phyloP scores from a whole-genome alignment of 2,113 vertebrate species.

The Leptosomus discolor region DNA sequence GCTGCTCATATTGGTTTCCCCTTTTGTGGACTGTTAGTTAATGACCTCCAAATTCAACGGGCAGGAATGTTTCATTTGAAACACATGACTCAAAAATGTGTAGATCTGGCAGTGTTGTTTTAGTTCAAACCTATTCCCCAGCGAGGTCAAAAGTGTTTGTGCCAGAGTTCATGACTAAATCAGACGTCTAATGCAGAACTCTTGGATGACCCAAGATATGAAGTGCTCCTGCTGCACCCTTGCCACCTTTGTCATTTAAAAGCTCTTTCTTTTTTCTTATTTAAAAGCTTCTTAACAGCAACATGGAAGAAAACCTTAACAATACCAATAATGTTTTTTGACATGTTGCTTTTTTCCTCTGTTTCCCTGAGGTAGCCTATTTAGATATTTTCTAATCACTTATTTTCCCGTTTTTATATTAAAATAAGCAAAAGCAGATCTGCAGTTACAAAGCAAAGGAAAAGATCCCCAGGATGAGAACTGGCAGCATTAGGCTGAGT shows the following conservation, averaged over 20 bases:
- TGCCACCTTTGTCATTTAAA: neutral
- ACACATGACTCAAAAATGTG: conserved; percentile 31
- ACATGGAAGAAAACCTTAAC: neutral
- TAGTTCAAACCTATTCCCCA: conserved; percentile 5
- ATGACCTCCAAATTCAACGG: neutral
- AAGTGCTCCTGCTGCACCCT: neutral
- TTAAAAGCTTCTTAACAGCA: neutral
- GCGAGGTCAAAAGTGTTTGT: neutral
- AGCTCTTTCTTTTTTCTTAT: neutral
- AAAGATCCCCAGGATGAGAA: neutral
- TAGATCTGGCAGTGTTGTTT: conserved; percentile 4
- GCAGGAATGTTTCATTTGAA: neutral
- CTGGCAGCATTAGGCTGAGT: neutral
- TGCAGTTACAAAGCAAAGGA: neutral
- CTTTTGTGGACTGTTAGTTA: neutral
- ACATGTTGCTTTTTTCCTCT: accelerated
- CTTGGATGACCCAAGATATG: neutral
- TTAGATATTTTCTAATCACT: accelerated
- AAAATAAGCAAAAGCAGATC: neutral
- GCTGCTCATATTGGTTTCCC: neutral
- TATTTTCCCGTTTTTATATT: neutral
- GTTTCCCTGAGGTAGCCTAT: neutral
- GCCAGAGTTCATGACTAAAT: conserved; percentile 33
- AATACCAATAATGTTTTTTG: neutral
- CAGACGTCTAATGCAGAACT: neutral